Conservation (phyloP, 2,797 vertebrate species). For the Tinamus major region DNA sequence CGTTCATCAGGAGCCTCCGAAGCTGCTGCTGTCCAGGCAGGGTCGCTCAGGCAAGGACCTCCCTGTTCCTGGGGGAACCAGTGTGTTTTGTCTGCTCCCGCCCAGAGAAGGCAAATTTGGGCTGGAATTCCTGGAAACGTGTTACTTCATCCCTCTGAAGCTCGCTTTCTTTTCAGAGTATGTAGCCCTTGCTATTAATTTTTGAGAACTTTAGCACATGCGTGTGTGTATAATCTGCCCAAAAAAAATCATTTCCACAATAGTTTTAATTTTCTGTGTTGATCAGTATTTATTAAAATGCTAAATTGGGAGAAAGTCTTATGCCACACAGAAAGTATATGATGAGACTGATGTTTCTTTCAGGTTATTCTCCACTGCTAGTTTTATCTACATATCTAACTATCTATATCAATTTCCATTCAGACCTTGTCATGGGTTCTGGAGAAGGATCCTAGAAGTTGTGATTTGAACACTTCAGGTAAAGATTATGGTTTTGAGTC, state of each 20-base stretch:
- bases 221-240: background rate
- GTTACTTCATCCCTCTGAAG: background rate
- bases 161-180: background rate
- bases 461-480: background rate
- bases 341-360: background rate
- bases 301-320: background rate
- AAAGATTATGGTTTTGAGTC: background rate
- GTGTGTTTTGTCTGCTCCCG: background rate
- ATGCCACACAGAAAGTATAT: background rate
- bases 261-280: background rate
- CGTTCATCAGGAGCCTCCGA: background rate
- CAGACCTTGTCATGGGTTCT: background rate
- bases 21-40: background rate
- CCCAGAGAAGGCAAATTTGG: background rate
- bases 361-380: background rate
- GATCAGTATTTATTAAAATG: background rate
- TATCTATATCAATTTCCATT: background rate
- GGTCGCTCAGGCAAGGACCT: background rate
- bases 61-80: conserved; percentile 9
- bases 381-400: background rate
- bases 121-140: background rate
- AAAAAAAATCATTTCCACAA: background rate
- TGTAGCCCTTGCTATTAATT: background rate
- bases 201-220: background rate
- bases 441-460: background rate